These are phyloP conservation scores for Matsumurasca onukii DNA, from an alignment of 1,140 invertebrate species.

Conservation along the genomic window DNA sequence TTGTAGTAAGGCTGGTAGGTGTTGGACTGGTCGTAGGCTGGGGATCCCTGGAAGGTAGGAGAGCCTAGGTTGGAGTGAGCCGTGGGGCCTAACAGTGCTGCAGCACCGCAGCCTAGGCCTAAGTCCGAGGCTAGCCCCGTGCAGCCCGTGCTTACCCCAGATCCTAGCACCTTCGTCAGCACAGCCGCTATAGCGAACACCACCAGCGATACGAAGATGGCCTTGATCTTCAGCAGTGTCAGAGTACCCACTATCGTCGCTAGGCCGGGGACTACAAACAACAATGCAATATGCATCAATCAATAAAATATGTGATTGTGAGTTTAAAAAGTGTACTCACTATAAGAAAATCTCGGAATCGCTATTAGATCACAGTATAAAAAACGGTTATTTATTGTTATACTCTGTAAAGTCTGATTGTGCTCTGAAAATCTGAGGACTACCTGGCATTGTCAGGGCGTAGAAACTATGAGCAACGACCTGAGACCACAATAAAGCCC, in stretches of 20 bases:
- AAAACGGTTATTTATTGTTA: no score
- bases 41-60: not conserved
- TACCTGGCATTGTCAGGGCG: no score
- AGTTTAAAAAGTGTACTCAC: no score
- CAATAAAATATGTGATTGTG: no score
- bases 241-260: conserved; percentile 22
- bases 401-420: no score
- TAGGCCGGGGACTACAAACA: not conserved
- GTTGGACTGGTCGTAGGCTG: not conserved
- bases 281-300: no score
- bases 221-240: conserved; percentile 16
- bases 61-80: not conserved
- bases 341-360: no score
- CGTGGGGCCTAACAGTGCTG: not conserved
- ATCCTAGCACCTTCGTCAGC: not conserved
- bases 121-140: not conserved
- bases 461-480: no score
- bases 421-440: no score
- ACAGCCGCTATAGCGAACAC: conserved; percentile 14
- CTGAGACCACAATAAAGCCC: no score
- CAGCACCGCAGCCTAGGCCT: not conserved
- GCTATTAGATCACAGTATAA: no score
- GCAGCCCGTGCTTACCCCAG: not conserved
- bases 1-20: no score
- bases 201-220: conserved; percentile 13